Percentiles rank a stretch among this genome's conserved stretches.
Conservation (phyloP, 35 echinoderm and acorn worm genomes). For the Eucidaris tribuloides region DNA sequence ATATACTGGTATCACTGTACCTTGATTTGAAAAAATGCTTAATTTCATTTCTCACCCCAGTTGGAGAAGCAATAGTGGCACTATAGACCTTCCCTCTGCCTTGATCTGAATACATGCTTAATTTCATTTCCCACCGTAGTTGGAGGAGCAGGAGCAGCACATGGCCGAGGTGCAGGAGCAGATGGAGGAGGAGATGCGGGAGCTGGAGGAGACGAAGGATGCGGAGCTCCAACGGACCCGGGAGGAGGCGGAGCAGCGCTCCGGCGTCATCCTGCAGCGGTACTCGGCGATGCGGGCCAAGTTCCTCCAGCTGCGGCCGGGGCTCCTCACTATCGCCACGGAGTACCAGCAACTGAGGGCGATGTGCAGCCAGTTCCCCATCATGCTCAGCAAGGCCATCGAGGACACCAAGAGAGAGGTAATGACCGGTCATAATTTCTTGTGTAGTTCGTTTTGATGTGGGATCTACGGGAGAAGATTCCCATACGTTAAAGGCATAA, state of each 20-base stretch:
- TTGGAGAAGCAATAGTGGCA: no score
- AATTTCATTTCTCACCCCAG: no score
- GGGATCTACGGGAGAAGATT: no score
- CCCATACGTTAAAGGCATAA: no score
- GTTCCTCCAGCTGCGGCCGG: constrained; percentile 77
- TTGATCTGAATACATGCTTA: no score
- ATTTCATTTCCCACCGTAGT: not conserved
- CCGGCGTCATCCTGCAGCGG: constrained; percentile 31
- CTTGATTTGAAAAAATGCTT: no score
- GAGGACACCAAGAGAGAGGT: constrained; percentile 91
- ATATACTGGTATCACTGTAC: no score
- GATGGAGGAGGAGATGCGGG: constrained; percentile 47
- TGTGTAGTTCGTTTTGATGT: no score
- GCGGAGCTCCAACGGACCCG: constrained; percentile 29
- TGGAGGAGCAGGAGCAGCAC: constrained; percentile 56
- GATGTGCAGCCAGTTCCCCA: constrained; percentile 88
- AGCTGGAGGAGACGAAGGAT: constrained; percentile 38
- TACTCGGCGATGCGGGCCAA: constrained; percentile 48
- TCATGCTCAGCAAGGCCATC: constrained; percentile 70
- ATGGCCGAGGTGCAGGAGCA: constrained; percentile 57
- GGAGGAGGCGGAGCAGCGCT: constrained; percentile 16
- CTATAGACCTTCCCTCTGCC: no score
- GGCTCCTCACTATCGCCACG: constrained; percentile 75
- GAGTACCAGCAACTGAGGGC: constrained; percentile 92
- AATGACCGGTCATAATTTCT: no score